Evolutionary conservation across 2,797 vertebrate species (phyloP).

Genomic region (Apogon talboti): DNA sequence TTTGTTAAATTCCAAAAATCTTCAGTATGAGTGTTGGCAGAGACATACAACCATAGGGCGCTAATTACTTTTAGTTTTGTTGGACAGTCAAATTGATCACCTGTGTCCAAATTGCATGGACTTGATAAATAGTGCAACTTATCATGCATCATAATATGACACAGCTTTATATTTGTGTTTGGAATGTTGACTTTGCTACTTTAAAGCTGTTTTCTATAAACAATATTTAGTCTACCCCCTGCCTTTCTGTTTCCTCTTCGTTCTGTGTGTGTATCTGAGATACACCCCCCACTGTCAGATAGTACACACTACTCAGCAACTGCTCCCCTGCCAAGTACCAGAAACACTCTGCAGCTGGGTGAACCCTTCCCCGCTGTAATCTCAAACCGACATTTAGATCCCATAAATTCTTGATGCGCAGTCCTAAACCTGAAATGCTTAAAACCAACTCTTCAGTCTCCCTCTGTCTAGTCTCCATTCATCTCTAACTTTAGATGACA

Average conservation of each 20-base stretch:
- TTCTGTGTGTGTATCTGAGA: constrained; percentile 21
- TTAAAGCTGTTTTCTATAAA: constrained; percentile 4
- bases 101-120: neutral
- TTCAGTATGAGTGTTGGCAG: no score
- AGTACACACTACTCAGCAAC: constrained; percentile 26
- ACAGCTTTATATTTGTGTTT: neutral
- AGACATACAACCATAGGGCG: no score
- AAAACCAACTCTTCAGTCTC: constrained; percentile 22
- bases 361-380: constrained; percentile 53
- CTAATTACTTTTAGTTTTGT: no score
- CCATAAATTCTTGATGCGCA: constrained; percentile 65
- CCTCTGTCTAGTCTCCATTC: constrained; percentile 3
- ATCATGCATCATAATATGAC: neutral
- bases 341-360: constrained; percentile 32
- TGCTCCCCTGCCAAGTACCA: constrained; percentile 18
- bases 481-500: constrained; percentile 11
- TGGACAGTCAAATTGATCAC: neutral
- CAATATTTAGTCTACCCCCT: constrained; percentile 9
- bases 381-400: constrained; percentile 63
- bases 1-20: no score
- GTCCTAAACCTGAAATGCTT: constrained; percentile 54
- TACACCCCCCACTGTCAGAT: constrained; percentile 25
- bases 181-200: constrained; percentile 8
- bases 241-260: constrained; percentile 2
- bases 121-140: neutral